A percentile compares a stretch with the other conserved stretches of the same genome.
Conservation (phyloP, 2,113 vertebrate species). For the Tetrao urogallus region DNA sequence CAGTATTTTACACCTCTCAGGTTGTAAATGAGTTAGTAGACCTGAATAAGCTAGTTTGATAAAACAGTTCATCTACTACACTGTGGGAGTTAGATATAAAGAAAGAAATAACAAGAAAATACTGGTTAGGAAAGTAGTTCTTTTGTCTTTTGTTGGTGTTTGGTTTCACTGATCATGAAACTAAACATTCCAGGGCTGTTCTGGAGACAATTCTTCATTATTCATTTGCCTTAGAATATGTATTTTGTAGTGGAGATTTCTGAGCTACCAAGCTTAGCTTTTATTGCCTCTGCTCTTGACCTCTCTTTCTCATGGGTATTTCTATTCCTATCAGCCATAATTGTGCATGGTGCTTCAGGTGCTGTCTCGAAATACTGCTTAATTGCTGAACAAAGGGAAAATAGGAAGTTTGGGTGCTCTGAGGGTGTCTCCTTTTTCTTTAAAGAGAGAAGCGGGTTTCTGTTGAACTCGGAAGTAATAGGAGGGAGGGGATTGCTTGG, state of each 20-base stretch:
- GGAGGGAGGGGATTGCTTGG: neutral
- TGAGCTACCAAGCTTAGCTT: neutral
- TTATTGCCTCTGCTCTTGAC: neutral
- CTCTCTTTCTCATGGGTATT: neutral
- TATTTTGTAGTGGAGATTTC: neutral
- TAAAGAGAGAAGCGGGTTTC: neutral
- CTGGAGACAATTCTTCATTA: neutral
- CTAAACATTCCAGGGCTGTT: neutral
- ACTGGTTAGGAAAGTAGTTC: neutral
- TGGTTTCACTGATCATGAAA: neutral
- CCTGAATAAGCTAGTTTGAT: neutral
- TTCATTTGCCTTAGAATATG: neutral
- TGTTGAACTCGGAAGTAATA: neutral
- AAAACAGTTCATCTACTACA: neutral
- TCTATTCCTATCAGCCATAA: neutral
- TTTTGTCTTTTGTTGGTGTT: rapidly evolving
- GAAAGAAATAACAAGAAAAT: neutral
- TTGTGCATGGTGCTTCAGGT: neutral
- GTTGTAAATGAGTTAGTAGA: neutral
- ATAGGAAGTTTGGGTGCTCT: neutral
- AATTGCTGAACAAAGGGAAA: neutral
- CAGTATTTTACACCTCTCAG: neutral
- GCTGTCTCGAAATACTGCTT: neutral
- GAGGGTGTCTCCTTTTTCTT: neutral
- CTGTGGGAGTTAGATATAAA: neutral